phyloP scores from a whole-genome alignment of 2,888 invertebrate species.

The Boloria selene region DNA sequence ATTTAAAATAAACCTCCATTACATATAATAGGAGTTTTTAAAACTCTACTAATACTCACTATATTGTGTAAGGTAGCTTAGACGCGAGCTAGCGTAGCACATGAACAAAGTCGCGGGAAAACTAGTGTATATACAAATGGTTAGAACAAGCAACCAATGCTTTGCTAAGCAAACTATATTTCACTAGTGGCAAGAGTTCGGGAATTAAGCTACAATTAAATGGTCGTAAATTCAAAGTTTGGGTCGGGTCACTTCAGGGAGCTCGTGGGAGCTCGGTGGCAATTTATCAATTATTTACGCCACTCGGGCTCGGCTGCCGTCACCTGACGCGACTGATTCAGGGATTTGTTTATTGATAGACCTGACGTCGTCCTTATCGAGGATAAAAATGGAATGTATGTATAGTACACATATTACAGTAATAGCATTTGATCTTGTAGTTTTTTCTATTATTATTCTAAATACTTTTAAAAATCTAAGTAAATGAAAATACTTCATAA shows the following conservation, averaged over 20 bases:
- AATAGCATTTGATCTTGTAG: too few species aligned
- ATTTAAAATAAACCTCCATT: too few species aligned
- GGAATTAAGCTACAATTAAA: conserved; percentile 81
- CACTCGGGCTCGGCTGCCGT: conserved; percentile 60
- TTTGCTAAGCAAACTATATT: conserved; percentile 61
- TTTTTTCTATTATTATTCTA: too few species aligned
- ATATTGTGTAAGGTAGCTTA: too few species aligned
- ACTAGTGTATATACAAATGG: not conserved
- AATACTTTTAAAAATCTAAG: too few species aligned
- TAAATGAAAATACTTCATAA: too few species aligned
- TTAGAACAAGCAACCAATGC: conserved; percentile 22
- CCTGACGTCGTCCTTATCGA: conserved; percentile 30
- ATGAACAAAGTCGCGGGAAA: too few species aligned
- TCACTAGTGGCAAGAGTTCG: conserved; percentile 71
- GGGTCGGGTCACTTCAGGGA: conserved; percentile 73
- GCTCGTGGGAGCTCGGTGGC: conserved; percentile 71
- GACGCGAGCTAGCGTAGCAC: too few species aligned
- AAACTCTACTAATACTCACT: too few species aligned
- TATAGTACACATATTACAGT: conserved; percentile 8
- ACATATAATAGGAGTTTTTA: too few species aligned
- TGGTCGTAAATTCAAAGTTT: conserved; percentile 78
- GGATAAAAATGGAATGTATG: not conserved
- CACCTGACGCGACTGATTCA: conserved; percentile 51
- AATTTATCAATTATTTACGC: conserved; percentile 83
- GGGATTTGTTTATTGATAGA: conserved; percentile 54